Conservation (phyloP, 2,797 vertebrate species). For the Lithobates pipiens region DNA sequence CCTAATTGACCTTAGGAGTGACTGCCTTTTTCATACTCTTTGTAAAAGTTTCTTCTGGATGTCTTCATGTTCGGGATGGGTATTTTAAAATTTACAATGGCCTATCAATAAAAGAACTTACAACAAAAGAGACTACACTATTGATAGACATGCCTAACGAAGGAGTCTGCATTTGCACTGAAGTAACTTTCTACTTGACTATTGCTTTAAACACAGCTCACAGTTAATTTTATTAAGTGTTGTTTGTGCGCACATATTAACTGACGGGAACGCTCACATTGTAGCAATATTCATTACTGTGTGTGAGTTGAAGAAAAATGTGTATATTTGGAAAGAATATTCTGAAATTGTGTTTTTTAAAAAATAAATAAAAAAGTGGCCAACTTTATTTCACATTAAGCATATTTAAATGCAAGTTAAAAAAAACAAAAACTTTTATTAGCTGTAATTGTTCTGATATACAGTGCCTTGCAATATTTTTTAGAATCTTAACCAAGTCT, state of each 20-base stretch:
- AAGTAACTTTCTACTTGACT: not conserved
- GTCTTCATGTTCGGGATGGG: not conserved
- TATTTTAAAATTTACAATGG: not conserved
- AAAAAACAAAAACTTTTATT: not conserved
- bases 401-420: constrained; percentile 22
- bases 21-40: constrained; percentile 18
- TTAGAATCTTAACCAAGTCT: too few relatives aligned
- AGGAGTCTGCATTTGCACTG: not conserved
- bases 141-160: not conserved
- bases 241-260: not conserved
- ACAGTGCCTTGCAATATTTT: too few relatives aligned
- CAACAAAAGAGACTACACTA: not conserved
- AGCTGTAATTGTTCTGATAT: too few relatives aligned
- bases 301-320: not conserved
- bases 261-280: not conserved
- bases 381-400: constrained; percentile 38
- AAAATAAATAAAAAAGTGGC: not conserved
- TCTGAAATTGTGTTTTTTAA: not conserved
- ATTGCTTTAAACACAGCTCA: not conserved
- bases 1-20: constrained; percentile 7
- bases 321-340: too few relatives aligned
- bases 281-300: not conserved
- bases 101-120: not conserved
- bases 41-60: not conserved
- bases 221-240: not conserved